Conservation (phyloP, 2,113 vertebrate genomes). For the Toxotes chatareus region DNA sequence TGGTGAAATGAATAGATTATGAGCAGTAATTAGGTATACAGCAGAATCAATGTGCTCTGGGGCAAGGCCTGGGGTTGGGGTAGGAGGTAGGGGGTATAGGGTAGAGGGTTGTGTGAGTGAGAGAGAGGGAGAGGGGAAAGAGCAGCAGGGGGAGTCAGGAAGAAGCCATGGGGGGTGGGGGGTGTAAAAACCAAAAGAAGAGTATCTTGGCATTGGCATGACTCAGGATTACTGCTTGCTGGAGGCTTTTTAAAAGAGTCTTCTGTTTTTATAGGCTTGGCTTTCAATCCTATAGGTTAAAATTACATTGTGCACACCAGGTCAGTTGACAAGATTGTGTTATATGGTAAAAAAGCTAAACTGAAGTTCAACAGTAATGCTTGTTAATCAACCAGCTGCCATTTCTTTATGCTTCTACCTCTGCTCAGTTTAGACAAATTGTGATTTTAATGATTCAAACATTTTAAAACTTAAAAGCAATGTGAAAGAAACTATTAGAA, state of each 20-base stretch:
- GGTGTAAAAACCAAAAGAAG: slow-evolving; percentile 12
- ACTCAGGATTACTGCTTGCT: slow-evolving; percentile 30
- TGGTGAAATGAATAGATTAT: slow-evolving; percentile 99
- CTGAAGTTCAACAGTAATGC: background rate
- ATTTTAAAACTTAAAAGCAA: background rate
- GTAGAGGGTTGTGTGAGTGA: slow-evolving; percentile 21
- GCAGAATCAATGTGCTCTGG: slow-evolving; percentile 99
- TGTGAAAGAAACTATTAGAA: background rate
- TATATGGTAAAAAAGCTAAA: background rate
- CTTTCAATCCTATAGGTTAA: background rate
- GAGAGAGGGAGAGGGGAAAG: slow-evolving; percentile 25
- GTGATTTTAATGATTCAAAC: background rate
- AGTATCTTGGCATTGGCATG: background rate
- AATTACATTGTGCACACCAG: background rate
- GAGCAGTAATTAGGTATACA: slow-evolving; percentile 99
- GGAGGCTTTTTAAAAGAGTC: background rate
- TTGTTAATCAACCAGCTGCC: no score
- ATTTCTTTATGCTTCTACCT: no score
- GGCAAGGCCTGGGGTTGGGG: slow-evolving; percentile 92
- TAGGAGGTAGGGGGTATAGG: slow-evolving; percentile 77
- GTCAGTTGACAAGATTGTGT: background rate
- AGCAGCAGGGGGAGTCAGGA: slow-evolving; percentile 63
- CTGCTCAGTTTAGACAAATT: background rate
- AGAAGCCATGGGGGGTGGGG: slow-evolving; percentile 46
- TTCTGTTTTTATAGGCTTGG: background rate